These are phyloP conservation scores for Pipistrellus pipistrellus DNA, from an alignment of 2,797 vertebrate species.

Conservation along the genomic window DNA sequence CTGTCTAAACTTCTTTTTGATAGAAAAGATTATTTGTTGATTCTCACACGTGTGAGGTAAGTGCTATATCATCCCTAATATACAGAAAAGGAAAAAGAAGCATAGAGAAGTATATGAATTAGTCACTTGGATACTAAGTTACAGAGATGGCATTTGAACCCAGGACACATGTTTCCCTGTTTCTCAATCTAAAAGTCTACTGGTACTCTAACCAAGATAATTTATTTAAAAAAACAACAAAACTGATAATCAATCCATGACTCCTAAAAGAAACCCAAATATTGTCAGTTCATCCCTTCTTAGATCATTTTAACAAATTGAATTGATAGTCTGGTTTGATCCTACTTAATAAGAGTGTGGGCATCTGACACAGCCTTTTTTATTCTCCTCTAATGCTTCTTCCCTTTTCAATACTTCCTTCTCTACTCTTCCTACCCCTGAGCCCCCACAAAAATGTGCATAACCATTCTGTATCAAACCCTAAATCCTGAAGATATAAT, in stretches of 20 bases:
- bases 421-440: not conserved
- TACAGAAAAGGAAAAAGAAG: not conserved
- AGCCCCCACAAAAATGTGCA: accelerated
- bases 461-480: not conserved
- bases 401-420: not conserved
- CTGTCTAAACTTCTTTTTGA: too few relatives aligned
- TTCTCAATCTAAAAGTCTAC: not conserved
- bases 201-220: not conserved
- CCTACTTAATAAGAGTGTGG: not conserved
- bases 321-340: not conserved
- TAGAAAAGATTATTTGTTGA: too few relatives aligned
- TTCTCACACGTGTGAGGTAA: not conserved
- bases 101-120: not conserved
- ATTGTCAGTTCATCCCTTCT: not conserved
- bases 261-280: not conserved
- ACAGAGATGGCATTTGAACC: not conserved
- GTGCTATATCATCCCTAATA: not conserved
- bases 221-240: not conserved
- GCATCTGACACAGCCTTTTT: not conserved
- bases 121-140: not conserved
- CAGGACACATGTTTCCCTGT: not conserved
- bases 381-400: not conserved
- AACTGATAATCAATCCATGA: not conserved
- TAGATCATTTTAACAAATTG: not conserved
- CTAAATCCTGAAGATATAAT: not conserved